Conservation (phyloP, 1,140 invertebrate genomes). For the Cryptotermes secundus region DNA sequence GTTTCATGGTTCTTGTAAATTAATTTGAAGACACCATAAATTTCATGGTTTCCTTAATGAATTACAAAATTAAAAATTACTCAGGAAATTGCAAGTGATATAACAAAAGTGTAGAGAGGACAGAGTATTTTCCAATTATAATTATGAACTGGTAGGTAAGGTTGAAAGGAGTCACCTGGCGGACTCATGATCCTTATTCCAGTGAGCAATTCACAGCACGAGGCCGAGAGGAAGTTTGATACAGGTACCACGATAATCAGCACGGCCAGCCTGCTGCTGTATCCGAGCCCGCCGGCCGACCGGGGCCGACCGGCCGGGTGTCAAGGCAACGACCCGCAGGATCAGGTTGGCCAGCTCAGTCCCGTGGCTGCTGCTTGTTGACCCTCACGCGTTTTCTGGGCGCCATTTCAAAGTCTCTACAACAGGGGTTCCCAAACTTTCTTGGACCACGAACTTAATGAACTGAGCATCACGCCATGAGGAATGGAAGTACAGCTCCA, state of each 20-base stretch:
- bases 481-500: too few relatives aligned
- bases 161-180: background rate
- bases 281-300: too few relatives aligned
- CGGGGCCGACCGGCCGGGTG: background rate
- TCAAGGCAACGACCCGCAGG: background rate
- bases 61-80: too few relatives aligned
- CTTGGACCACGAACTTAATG: too few relatives aligned
- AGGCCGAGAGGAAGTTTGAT: background rate
- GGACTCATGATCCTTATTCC: background rate
- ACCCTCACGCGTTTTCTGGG: too few relatives aligned
- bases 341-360: too few relatives aligned
- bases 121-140: background rate
- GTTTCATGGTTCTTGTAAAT: background rate
- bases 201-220: background rate
- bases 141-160: background rate
- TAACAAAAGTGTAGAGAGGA: background rate
- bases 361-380: too few relatives aligned
- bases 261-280: background rate
- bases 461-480: too few relatives aligned
- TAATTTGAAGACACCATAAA: background rate
- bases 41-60: too few relatives aligned
- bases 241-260: conserved; percentile 27
- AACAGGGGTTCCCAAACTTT: too few relatives aligned
- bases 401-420: too few relatives aligned
- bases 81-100: too few relatives aligned